A percentile compares a stretch with the other conserved stretches of the same genome.
phyloP scores from a whole-genome alignment of 2,888 invertebrate genomes.

The Drosophila stalkeri region DNA sequence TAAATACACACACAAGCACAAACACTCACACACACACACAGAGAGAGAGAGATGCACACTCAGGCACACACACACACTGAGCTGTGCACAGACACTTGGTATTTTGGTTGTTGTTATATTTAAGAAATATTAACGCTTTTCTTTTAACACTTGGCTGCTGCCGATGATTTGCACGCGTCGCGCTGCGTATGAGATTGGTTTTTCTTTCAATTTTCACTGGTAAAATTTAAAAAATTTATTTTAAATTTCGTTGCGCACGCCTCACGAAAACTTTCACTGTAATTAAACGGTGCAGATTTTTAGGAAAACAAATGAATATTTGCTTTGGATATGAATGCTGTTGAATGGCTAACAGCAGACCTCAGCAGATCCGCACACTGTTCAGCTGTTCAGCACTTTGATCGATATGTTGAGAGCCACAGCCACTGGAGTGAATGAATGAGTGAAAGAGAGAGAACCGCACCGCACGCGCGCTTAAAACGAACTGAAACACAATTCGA shows the following conservation, averaged over 20 bases:
- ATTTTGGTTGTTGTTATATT: constrained; percentile 42
- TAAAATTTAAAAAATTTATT: constrained; percentile 64
- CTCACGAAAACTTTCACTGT: constrained; percentile 66
- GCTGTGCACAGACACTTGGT: constrained; percentile 48
- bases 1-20: constrained; percentile 46
- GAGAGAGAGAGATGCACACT: constrained; percentile 10
- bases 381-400: constrained; percentile 42
- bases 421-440: constrained; percentile 33
- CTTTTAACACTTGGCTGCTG: constrained; percentile 57
- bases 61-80: constrained; percentile 44
- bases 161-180: constrained; percentile 57
- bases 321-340: constrained; percentile 34
- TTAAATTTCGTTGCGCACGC: constrained; percentile 9
- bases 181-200: constrained; percentile 29
- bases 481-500: constrained; percentile 73
- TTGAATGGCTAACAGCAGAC: constrained; percentile 35
- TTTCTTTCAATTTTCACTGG: constrained; percentile 68
- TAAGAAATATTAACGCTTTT: constrained; percentile 58
- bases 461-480: constrained; percentile 82
- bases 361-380: constrained; percentile 36
- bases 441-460: constrained; percentile 70
- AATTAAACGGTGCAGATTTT: constrained; percentile 39
- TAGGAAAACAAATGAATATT: constrained; percentile 31
- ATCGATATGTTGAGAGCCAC: constrained; percentile 22
- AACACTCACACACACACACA: constrained; percentile 46